A percentile compares a stretch with the other conserved stretches of the same genome.
phyloP scores from a whole-genome alignment of 2,113 vertebrate species.

The Seriola dumerili region DNA sequence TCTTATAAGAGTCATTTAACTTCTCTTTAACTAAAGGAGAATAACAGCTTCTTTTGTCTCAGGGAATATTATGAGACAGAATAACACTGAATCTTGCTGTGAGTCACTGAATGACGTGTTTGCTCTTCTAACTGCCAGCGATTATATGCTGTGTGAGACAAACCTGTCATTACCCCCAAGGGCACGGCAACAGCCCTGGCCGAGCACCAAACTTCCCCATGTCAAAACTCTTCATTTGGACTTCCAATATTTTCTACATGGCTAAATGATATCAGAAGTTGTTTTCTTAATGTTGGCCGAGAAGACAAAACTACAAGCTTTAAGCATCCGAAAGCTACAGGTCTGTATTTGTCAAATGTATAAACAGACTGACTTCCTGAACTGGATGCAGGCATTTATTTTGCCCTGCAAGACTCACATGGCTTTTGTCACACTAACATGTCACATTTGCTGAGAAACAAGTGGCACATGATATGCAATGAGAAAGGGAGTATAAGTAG shows the following conservation, averaged over 20 bases:
- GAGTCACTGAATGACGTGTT: slow-evolving; percentile 66
- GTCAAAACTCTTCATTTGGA: slow-evolving; percentile 28
- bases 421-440: slow-evolving; percentile 9
- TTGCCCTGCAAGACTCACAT: not conserved
- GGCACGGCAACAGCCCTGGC: slow-evolving; percentile 18
- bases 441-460: slow-evolving; percentile 5
- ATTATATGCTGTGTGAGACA: slow-evolving; percentile 70
- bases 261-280: not conserved
- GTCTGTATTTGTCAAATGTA: slow-evolving; percentile 1
- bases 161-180: slow-evolving; percentile 69
- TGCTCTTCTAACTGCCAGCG: slow-evolving; percentile 53
- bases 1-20: not conserved
- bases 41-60: slow-evolving; percentile 35
- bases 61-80: slow-evolving; percentile 24
- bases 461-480: slow-evolving; percentile 3
- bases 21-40: not conserved
- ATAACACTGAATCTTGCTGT: slow-evolving; percentile 29
- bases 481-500: not conserved
- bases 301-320: not conserved
- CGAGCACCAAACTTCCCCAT: slow-evolving; percentile 16
- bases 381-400: not conserved
- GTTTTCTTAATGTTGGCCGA: not conserved
- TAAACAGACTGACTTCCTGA: slow-evolving; percentile 13
- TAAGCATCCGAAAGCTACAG: not conserved
- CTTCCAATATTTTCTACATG: not conserved